Percentiles rank a stretch among this genome's conserved stretches.
phyloP scores from a whole-genome alignment of 2,113 vertebrate species.

The Phrynocephalus versicolor region DNA sequence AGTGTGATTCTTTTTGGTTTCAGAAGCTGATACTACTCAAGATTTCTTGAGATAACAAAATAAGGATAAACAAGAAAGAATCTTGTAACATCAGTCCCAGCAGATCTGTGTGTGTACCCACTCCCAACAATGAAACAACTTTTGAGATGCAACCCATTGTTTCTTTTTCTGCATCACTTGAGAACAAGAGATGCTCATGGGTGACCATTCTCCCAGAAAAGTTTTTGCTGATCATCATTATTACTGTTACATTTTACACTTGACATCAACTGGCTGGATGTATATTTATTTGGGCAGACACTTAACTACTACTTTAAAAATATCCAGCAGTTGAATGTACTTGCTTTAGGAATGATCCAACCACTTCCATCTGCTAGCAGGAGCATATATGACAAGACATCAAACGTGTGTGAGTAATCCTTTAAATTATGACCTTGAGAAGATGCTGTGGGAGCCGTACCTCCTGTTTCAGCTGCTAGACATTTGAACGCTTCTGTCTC shows the following conservation, averaged over 20 bases:
- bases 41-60: neutral
- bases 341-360: slow-evolving; percentile 49
- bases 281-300: slow-evolving; percentile 50
- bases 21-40: neutral
- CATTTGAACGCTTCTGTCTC: slow-evolving; percentile 20
- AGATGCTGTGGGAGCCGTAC: slow-evolving; percentile 16
- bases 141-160: neutral
- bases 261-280: slow-evolving; percentile 39
- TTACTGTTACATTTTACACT: slow-evolving; percentile 34
- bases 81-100: neutral
- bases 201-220: slow-evolving; percentile 19
- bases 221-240: neutral
- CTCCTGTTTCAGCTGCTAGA: slow-evolving; percentile 29
- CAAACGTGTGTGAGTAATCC: slow-evolving; percentile 54
- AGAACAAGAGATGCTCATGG: slow-evolving; percentile 25
- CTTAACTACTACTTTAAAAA: slow-evolving; percentile 16
- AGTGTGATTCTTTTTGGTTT: neutral
- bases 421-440: slow-evolving; percentile 52
- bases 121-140: neutral
- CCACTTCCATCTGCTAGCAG: slow-evolving; percentile 27
- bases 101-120: neutral
- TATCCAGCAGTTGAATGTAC: neutral
- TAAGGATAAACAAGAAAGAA: no score
- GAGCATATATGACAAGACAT: slow-evolving; percentile 41
- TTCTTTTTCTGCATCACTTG: neutral